These are phyloP conservation scores for Agonum fuliginosum DNA, from an alignment of 2,888 invertebrate genomes.

Conservation along the genomic window DNA sequence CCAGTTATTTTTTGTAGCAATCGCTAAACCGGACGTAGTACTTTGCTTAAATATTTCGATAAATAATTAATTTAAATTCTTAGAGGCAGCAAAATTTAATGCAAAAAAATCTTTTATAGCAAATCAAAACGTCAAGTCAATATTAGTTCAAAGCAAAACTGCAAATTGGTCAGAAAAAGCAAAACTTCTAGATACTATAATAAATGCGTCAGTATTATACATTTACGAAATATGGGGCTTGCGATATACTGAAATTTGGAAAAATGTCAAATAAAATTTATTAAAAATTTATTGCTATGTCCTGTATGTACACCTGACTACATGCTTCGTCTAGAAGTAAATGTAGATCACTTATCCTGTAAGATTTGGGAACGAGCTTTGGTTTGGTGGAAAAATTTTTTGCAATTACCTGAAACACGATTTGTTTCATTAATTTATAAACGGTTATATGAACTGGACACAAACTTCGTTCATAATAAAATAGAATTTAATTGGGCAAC, in stretches of 20 bases:
- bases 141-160: background rate
- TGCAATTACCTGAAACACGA: background rate
- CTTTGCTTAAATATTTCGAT: too few relatives aligned
- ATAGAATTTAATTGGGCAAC: background rate
- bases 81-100: background rate
- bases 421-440: background rate
- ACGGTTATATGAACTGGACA: background rate
- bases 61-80: too few relatives aligned
- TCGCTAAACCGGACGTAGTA: too few relatives aligned
- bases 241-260: background rate
- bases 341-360: background rate
- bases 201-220: background rate
- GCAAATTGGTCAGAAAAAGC: background rate
- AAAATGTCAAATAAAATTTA: background rate
- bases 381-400: background rate
- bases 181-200: background rate
- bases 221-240: background rate
- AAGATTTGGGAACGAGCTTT: background rate
- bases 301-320: background rate
- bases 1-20: too few relatives aligned
- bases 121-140: background rate
- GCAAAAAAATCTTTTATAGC: background rate
- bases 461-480: background rate
- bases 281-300: background rate
- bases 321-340: background rate